phyloP scores from a whole-genome alignment of 2,888 invertebrate species.

The Drosophila eohydei region DNA sequence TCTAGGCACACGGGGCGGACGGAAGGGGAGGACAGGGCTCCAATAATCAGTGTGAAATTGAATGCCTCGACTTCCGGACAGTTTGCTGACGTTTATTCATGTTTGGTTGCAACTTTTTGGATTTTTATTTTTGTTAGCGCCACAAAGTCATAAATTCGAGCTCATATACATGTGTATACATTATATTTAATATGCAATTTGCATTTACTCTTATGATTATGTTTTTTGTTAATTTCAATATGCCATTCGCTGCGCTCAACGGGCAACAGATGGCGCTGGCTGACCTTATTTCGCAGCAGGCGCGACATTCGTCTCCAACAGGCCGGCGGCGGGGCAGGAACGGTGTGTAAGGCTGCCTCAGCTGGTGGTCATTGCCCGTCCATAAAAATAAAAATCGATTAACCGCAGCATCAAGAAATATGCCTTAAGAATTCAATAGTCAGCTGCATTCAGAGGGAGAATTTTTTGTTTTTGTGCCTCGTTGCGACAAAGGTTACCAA shows the following conservation, averaged over 20 bases:
- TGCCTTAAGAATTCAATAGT: neutral
- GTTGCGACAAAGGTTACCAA: conserved; percentile 10
- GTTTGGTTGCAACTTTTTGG: conserved; percentile 1
- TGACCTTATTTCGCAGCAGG: conserved; percentile 25
- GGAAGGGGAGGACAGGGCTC: neutral
- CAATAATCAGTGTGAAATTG: conserved; percentile 35
- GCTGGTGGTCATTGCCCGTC: conserved; percentile 16
- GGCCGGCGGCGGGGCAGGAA: neutral
- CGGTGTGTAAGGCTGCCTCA: conserved; percentile 3
- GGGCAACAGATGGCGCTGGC: conserved; percentile 7
- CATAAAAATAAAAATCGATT: conserved; percentile 15
- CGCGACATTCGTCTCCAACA: conserved; percentile 1
- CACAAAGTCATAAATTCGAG: conserved; percentile 30
- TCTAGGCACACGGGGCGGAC: neutral
- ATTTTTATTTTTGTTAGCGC: conserved; percentile 44
- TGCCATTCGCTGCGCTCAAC: conserved; percentile 9
- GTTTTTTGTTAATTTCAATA: conserved; percentile 1
- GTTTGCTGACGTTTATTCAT: neutral
- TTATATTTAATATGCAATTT: conserved; percentile 35
- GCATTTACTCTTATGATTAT: conserved; percentile 1
- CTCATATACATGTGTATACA: neutral
- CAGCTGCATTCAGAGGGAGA: neutral
- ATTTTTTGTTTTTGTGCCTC: neutral
- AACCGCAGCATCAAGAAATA: neutral
- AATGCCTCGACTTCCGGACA: conserved; percentile 12